These are phyloP conservation scores for Gambusia holbrooki DNA, from an alignment of 2,113 vertebrate species.

Conservation along the genomic window DNA sequence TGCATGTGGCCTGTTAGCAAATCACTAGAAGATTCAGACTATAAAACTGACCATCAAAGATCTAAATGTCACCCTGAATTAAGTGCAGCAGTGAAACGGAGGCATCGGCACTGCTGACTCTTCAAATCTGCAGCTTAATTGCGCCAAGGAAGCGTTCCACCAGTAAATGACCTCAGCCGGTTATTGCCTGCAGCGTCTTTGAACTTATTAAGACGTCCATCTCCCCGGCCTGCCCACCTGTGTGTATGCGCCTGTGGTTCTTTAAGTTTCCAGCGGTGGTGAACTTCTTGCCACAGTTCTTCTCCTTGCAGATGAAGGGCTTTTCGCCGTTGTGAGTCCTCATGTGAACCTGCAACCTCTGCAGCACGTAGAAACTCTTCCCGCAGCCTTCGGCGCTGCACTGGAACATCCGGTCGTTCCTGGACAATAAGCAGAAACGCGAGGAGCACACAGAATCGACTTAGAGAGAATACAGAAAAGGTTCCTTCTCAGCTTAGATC, in stretches of 20 bases:
- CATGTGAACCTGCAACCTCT: conserved; percentile 98
- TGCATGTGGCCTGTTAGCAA: conserved; percentile 9
- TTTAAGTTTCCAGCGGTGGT: conserved; percentile 98
- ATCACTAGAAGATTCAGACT: conserved; percentile 9
- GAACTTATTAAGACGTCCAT: not conserved
- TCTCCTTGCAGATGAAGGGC: conserved; percentile 92
- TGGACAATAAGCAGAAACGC: conserved; percentile 56
- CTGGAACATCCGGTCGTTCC: conserved; percentile 95
- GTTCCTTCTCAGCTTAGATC: not conserved
- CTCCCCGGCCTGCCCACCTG: conserved; percentile 81
- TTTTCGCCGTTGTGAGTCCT: conserved; percentile 98
- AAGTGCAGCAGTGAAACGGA: conserved; percentile 49
- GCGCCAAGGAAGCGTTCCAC: conserved; percentile 50
- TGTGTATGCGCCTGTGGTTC: conserved; percentile 95
- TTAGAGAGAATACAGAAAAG: not conserved
- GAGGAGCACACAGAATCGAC: not conserved
- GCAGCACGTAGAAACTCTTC: conserved; percentile 97
- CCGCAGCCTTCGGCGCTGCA: conserved; percentile 96
- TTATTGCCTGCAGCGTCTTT: conserved; percentile 29
- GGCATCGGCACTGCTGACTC: conserved; percentile 59
- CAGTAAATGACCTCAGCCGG: conserved; percentile 38
- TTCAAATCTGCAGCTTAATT: conserved; percentile 44
- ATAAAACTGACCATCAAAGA: conserved; percentile 37
- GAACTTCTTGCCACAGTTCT: conserved; percentile 95
- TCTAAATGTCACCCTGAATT: conserved; percentile 58